A percentile compares a stretch with the other conserved stretches of the same genome.
phyloP scores from a whole-genome alignment of 2,797 vertebrate species.

The Corythornis leucogaster region DNA sequence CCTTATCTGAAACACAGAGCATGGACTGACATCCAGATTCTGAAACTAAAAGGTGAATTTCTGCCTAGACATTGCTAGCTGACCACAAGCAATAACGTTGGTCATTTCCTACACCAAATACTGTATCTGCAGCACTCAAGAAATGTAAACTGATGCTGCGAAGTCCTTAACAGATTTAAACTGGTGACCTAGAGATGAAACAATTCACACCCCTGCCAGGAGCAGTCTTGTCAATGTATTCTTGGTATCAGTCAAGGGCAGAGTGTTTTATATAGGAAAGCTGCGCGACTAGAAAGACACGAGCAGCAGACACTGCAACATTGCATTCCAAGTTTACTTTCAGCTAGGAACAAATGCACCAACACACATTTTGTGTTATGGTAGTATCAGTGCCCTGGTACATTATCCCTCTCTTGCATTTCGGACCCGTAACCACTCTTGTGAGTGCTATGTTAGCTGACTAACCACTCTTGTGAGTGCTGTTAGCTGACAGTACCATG shows the following conservation, averaged over 20 bases:
- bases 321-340: neutral
- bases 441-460: neutral
- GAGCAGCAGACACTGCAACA: neutral
- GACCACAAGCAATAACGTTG: neutral
- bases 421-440: neutral
- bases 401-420: neutral
- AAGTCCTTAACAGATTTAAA: neutral
- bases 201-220: neutral
- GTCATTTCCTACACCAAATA: neutral
- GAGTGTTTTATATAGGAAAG: neutral
- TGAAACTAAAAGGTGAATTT: neutral
- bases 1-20: neutral
- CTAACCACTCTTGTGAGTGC: neutral
- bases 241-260: constrained; percentile 3
- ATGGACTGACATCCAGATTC: neutral
- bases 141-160: neutral
- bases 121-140: neutral
- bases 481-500: neutral
- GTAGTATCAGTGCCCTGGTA: neutral
- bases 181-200: neutral
- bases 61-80: neutral
- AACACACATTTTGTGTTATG: neutral
- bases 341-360: neutral
- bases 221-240: neutral
- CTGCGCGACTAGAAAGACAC: neutral